These are phyloP conservation scores for Drosophila arawakana DNA, from an alignment of 1,140 invertebrate species.

Conservation along the genomic window DNA sequence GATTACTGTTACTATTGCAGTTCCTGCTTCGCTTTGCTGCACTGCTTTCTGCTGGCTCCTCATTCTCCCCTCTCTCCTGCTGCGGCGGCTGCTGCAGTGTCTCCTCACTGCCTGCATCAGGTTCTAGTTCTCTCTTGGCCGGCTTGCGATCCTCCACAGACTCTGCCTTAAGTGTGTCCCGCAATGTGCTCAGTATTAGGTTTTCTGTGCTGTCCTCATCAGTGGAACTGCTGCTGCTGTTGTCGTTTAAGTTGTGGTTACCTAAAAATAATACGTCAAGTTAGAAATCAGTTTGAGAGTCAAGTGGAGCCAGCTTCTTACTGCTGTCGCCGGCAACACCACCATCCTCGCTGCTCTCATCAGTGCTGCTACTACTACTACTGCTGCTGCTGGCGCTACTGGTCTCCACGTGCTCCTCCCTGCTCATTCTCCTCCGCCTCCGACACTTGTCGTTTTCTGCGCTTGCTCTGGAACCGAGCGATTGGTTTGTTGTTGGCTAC, in stretches of 20 bases:
- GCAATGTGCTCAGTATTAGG: constrained; percentile 51
- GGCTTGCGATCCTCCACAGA: constrained; percentile 50
- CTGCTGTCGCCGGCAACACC: constrained; percentile 8
- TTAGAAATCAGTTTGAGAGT: neutral
- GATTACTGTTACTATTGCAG: constrained; percentile 47
- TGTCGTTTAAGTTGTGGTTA: constrained; percentile 4
- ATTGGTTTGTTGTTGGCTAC: constrained; percentile 1
- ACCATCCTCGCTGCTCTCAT: constrained; percentile 15
- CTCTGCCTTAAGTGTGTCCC: constrained; percentile 54
- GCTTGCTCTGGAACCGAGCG: constrained; percentile 37
- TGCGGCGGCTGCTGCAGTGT: neutral
- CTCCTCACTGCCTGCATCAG: constrained; percentile 3
- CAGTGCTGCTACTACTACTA: constrained; percentile 27
- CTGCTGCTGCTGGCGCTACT: constrained; percentile 43
- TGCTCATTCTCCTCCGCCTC: neutral
- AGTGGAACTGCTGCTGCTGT: constrained; percentile 32
- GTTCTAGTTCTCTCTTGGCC: constrained; percentile 25
- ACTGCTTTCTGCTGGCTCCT: constrained; percentile 15
- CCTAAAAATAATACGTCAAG: neutral
- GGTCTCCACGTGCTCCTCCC: neutral
- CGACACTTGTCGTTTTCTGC: constrained; percentile 18
- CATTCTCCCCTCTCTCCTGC: neutral
- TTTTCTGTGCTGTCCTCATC: constrained; percentile 59
- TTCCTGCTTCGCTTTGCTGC: constrained; percentile 44
- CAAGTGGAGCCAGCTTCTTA: neutral